Evolutionary conservation across 2,888 invertebrate species (phyloP), one percentile per base, ranked within the genome.

Genomic region (Geophilus truncorum): DNA sequence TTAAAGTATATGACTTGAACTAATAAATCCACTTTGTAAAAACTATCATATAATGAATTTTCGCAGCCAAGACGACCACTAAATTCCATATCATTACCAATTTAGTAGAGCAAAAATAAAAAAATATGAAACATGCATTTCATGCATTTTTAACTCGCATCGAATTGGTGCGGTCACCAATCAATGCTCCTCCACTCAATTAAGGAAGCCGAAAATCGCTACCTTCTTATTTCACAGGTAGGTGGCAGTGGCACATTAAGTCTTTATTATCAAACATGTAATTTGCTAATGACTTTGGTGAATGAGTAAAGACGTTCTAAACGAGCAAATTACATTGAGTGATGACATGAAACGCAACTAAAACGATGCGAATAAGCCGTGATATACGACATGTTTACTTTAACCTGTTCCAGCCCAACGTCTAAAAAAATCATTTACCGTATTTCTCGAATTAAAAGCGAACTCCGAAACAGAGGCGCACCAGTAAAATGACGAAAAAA

Each of bases 221-320:
- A 28, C 70, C 70, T n/a, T 23, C 70, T 70, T 70, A 70, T 70
- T 70, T 70, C 28, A 23, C 57, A 70, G 70, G 28, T 70, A 70
- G 70, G 70, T 70, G 70, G 70, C 70, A 70, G 70, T 25, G 6
- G 10, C 70, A 70, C 25, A 70, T 70, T 70, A 70, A 70, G 25
- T 25, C 70, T 70, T 70, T 70, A 70, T 70, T 70, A 25, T 5
- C 70, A 23, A 70, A 70, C 70, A n/a, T 70, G 28, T 70, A 70
- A 70, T 70, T 70, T 70, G 25, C 70, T 70, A 70, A 70, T 70
- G 25, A 70, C 25, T 28, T 21, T 18, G n/a, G n/a, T 23, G 10
- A 15, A 57, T 10, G 57, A 5, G 57, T 12, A n/a, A n/a, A n/a
- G n/a, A n/a, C n/a, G n/a, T n/a, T n/a, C n/a, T n/a, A n/a, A n/a